A percentile compares a stretch with the other conserved stretches of the same genome.
phyloP scores from a whole-genome alignment of 2,797 vertebrate species.

The Hoplostethus atlanticus region DNA sequence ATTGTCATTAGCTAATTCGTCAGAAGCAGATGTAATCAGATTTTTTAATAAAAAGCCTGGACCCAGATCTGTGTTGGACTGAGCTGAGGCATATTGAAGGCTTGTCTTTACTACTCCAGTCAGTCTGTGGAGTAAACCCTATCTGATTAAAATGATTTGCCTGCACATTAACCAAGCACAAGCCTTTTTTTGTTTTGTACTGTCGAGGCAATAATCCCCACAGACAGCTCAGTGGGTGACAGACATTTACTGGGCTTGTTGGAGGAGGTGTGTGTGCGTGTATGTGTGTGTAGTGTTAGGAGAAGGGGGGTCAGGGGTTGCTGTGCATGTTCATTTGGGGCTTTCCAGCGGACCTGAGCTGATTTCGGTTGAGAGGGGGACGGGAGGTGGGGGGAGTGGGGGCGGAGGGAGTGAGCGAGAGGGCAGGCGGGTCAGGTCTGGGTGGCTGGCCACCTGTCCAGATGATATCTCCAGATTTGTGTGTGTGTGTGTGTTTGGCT shows the following conservation, averaged over 20 bases:
- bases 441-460: conserved; percentile 88
- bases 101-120: conserved; percentile 3
- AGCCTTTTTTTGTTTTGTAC: conserved; percentile 39
- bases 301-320: conserved; percentile 30
- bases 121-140: conserved; percentile 21
- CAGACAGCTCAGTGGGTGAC: conserved; percentile 81
- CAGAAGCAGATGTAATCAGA: background rate
- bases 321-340: conserved; percentile 78
- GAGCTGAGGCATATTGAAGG: background rate
- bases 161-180: conserved; percentile 52
- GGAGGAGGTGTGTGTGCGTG: conserved; percentile 58
- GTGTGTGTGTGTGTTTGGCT: conserved; percentile 40
- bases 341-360: conserved; percentile 83
- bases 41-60: conserved; percentile 4
- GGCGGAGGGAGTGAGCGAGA: conserved; percentile 49
- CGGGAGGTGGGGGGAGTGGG: background rate
- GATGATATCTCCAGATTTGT: conserved; percentile 79
- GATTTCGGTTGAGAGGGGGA: conserved; percentile 73
- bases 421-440: conserved; percentile 81
- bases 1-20: conserved; percentile 26
- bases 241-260: conserved; percentile 73
- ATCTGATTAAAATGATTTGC: conserved; percentile 40
- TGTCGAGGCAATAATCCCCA: conserved; percentile 70
- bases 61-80: background rate
- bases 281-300: conserved; percentile 27